Conservation (phyloP, 1,140 invertebrate species). For the Grapholita molesta region DNA sequence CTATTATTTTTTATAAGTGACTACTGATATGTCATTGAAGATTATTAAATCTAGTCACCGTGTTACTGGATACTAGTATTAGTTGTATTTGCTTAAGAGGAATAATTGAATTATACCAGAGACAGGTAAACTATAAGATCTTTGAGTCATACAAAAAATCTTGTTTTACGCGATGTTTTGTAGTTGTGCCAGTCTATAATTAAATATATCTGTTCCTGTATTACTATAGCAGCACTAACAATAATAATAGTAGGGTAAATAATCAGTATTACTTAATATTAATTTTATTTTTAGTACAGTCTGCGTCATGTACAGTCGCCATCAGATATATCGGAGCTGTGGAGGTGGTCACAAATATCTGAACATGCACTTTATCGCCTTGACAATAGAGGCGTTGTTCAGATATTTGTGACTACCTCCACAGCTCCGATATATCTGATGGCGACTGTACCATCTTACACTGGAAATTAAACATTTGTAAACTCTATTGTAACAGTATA, state of each 20-base stretch:
- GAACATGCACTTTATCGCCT: too few relatives aligned
- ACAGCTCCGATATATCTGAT: too few relatives aligned
- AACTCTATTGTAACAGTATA: too few relatives aligned
- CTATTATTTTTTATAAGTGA: neutral
- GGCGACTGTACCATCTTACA: too few relatives aligned
- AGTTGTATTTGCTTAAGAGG: neutral
- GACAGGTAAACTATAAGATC: neutral
- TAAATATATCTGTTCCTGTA: neutral
- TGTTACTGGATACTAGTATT: constrained; percentile 54
- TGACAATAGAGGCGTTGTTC: too few relatives aligned
- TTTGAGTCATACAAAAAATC: neutral
- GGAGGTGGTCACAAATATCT: too few relatives aligned
- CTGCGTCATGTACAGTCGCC: neutral
- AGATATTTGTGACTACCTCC: too few relatives aligned
- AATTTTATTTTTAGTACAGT: neutral
- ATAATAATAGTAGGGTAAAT: neutral
- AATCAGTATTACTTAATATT: constrained; percentile 1
- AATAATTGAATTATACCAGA: neutral
- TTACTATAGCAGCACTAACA: neutral
- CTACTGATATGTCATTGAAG: neutral
- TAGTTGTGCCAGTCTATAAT: neutral
- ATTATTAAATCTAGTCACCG: constrained; percentile 59
- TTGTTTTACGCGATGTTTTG: neutral
- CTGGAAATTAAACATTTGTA: too few relatives aligned
- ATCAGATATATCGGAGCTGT: neutral